These are phyloP conservation scores for Hetaerina americana DNA, from an alignment of 1,140 invertebrate genomes.

Conservation along the genomic window DNA sequence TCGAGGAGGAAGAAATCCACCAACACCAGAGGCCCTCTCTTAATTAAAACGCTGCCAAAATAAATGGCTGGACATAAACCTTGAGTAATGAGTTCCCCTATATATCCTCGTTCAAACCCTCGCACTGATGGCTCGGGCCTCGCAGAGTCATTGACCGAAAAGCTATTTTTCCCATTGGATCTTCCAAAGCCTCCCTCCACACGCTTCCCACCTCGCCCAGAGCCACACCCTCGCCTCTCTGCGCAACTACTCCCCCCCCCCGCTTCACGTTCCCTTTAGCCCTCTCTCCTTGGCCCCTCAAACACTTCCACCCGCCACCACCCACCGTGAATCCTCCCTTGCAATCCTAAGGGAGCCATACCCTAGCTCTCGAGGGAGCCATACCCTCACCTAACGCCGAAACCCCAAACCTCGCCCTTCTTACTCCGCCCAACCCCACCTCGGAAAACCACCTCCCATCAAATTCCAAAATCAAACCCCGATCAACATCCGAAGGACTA, in stretches of 20 bases:
- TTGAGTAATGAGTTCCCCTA: neutral
- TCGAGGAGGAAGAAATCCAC: too few relatives aligned
- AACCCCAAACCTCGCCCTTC: neutral
- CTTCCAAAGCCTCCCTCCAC: neutral
- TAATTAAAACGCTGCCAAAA: neutral
- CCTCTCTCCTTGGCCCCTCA: neutral
- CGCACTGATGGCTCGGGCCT: neutral
- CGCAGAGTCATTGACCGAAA: neutral
- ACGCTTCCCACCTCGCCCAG: neutral
- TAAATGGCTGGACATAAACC: neutral
- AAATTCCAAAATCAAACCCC: too few relatives aligned
- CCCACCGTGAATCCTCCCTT: neutral
- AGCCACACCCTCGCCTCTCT: too few relatives aligned
- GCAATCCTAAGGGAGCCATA: neutral
- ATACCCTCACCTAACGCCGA: neutral
- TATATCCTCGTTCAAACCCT: neutral
- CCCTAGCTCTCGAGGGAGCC: neutral
- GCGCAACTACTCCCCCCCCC: neutral
- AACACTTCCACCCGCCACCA: neutral
- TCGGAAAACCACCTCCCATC: too few relatives aligned
- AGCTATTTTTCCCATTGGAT: neutral
- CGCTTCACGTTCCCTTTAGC: neutral
- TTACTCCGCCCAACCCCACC: neutral
- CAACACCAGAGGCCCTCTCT: neutral
- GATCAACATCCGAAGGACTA: too few relatives aligned